Evolutionary conservation across 2,113 vertebrate genomes (phyloP).

Genomic region (Nycticryphes semicollaris): DNA sequence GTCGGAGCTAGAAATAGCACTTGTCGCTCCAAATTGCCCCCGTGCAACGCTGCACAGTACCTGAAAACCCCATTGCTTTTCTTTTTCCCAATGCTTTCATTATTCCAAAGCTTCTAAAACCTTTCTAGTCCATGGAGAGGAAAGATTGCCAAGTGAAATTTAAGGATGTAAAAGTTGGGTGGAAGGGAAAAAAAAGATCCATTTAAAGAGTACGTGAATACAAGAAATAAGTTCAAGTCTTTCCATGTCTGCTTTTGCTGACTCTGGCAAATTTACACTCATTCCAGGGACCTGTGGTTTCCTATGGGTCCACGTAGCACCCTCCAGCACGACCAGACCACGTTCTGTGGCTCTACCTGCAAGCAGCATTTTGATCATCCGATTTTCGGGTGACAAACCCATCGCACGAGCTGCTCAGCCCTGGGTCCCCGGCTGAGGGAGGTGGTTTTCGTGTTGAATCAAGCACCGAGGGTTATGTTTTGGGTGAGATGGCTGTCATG

Average conservation of each 20-base stretch:
- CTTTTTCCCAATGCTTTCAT: neutral
- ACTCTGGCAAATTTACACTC: neutral
- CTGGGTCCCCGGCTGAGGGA: neutral
- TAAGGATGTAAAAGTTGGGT: neutral
- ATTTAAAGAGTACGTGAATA: neutral
- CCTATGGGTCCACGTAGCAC: neutral
- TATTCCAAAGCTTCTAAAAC: neutral
- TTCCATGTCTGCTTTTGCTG: neutral
- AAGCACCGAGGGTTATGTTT: neutral
- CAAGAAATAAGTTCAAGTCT: neutral
- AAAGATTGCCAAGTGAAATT: neutral
- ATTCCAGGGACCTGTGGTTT: neutral
- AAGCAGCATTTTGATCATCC: neutral
- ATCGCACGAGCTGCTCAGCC: neutral
- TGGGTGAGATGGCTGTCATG: rapidly evolving
- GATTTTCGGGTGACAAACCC: neutral
- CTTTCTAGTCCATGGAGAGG: neutral
- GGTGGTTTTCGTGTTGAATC: neutral
- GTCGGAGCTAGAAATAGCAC: neutral
- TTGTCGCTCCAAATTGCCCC: neutral
- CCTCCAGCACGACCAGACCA: neutral
- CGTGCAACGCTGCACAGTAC: neutral
- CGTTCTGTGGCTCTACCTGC: rapidly evolving
- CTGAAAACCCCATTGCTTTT: neutral
- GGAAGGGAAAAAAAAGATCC: neutral